Conservation (phyloP, 2,113 vertebrate species). For the Hucho hucho region DNA sequence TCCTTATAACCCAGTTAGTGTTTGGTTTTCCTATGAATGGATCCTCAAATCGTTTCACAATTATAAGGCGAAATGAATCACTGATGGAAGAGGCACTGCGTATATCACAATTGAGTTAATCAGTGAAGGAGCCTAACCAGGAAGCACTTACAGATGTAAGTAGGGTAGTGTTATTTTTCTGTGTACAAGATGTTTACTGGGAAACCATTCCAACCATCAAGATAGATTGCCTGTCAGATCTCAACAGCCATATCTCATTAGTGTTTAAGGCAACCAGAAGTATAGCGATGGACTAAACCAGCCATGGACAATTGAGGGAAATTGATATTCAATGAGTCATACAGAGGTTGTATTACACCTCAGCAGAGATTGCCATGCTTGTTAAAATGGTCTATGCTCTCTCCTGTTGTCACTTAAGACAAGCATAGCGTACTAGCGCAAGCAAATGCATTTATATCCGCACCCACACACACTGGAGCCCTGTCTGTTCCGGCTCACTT, state of each 20-base stretch:
- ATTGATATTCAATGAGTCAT: not conserved
- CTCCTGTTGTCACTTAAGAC: not conserved
- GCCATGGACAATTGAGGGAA: not conserved
- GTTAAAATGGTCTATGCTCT: not conserved
- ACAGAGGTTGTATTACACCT: not conserved
- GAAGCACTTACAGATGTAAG: too few relatives aligned
- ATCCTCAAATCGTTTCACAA: not conserved
- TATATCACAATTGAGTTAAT: not conserved
- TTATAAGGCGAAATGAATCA: not conserved
- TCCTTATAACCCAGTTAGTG: not conserved
- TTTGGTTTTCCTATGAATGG: not conserved
- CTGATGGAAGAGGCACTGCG: too few relatives aligned
- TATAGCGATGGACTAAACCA: not conserved
- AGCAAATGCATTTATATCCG: not conserved
- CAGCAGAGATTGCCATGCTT: not conserved
- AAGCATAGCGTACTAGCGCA: not conserved
- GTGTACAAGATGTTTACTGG: not conserved
- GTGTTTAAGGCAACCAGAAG: not conserved
- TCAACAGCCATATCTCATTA: not conserved
- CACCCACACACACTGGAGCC: not conserved
- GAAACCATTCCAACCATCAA: not conserved
- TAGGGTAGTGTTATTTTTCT: too few relatives aligned
- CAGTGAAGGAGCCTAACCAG: not conserved
- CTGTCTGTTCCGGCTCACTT: slow-evolving; percentile 3
- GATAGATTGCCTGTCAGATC: not conserved